A percentile compares a stretch with the other conserved stretches of the same genome.
phyloP scores from a whole-genome alignment of 2,888 invertebrate genomes.

The Petrolisthes manimaculis region DNA sequence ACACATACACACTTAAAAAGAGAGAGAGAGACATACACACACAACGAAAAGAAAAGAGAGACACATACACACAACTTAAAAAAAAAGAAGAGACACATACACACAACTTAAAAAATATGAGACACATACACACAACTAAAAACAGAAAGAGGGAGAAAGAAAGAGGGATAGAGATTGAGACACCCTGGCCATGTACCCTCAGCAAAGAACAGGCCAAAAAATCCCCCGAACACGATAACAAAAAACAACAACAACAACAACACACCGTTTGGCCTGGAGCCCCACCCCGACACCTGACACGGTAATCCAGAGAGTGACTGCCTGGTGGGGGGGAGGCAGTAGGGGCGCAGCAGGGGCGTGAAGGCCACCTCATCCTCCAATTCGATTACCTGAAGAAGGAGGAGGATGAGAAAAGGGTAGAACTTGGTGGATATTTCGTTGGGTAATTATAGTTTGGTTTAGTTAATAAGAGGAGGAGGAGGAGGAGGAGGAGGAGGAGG shows the following conservation, averaged over 20 bases:
- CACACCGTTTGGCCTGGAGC: slow-evolving; percentile 40
- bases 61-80: too few relatives aligned
- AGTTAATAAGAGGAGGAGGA: too few relatives aligned
- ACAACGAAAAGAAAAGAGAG: too few relatives aligned
- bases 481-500: too few relatives aligned
- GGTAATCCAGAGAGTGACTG: not conserved
- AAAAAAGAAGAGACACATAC: too few relatives aligned
- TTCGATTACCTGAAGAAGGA: slow-evolving; percentile 22
- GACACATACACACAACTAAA: too few relatives aligned
- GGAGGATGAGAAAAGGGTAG: not conserved
- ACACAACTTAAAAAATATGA: too few relatives aligned
- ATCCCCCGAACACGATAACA: too few relatives aligned
- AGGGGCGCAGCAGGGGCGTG: slow-evolving; percentile 23
- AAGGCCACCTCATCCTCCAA: slow-evolving; percentile 21
- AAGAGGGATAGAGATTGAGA: not conserved
- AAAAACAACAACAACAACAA: too few relatives aligned
- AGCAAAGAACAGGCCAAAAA: not conserved
- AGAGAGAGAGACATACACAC: too few relatives aligned
- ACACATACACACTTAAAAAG: too few relatives aligned
- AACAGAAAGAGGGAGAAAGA: not conserved
- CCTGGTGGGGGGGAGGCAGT: slow-evolving; percentile 30
- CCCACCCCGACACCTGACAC: slow-evolving; percentile 39
- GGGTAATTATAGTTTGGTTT: too few relatives aligned
- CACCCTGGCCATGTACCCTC: not conserved
- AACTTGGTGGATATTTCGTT: not conserved